These are phyloP conservation scores for Pristiophorus japonicus DNA, from an alignment of 2,113 vertebrate species.

Conservation along the genomic window DNA sequence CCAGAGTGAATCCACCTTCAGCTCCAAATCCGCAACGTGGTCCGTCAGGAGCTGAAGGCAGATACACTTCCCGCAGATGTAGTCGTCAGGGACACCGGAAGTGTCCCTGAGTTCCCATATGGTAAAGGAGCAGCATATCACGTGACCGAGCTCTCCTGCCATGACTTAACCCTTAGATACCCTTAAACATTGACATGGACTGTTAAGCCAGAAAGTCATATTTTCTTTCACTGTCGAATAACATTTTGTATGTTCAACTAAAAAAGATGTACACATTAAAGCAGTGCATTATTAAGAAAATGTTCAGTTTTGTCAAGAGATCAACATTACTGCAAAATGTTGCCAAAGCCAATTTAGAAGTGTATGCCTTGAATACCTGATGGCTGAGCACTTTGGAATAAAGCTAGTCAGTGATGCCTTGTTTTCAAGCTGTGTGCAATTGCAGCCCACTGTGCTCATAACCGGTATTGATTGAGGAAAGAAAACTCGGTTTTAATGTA, in stretches of 20 bases:
- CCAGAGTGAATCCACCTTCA: too few relatives aligned
- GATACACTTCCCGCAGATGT: too few relatives aligned
- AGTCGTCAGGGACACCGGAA: too few relatives aligned
- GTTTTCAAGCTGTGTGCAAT: constrained; percentile 18
- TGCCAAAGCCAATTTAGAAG: not conserved
- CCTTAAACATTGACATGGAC: not conserved
- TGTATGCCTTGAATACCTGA: not conserved
- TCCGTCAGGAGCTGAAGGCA: too few relatives aligned
- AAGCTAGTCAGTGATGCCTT: not conserved
- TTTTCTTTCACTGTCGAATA: not conserved
- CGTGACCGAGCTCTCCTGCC: too few relatives aligned
- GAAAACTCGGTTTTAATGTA: not conserved
- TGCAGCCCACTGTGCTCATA: not conserved
- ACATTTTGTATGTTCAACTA: not conserved
- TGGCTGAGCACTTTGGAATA: not conserved
- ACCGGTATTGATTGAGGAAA: not conserved
- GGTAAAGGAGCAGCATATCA: too few relatives aligned
- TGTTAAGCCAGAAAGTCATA: not conserved
- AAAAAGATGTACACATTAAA: not conserved
- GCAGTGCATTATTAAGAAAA: not conserved
- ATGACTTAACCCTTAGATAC: too few relatives aligned
- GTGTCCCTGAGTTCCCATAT: too few relatives aligned
- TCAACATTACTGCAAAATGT: not conserved
- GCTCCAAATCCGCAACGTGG: too few relatives aligned
- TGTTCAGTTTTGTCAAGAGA: constrained; percentile 14